These are phyloP conservation scores for Microchrysa polita DNA, from an alignment of 2,888 invertebrate genomes.

Conservation along the genomic window DNA sequence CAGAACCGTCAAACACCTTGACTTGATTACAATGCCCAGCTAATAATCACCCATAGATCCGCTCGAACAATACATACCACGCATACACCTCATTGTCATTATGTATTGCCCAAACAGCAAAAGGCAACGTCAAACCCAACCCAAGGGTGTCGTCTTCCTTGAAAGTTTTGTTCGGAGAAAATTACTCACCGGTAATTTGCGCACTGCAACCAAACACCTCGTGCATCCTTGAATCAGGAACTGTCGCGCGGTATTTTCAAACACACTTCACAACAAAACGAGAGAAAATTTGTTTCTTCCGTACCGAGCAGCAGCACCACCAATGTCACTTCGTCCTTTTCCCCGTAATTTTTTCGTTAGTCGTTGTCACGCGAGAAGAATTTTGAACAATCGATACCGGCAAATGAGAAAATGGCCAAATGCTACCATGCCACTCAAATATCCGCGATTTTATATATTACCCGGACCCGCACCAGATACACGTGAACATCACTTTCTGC, in stretches of 20 bases:
- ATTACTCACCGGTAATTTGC: conserved; percentile 37
- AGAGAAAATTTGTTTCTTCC: no score
- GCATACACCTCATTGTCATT: no score
- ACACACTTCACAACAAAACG: no score
- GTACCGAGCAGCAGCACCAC: not conserved
- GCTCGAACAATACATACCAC: no score
- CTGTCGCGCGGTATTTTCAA: not conserved
- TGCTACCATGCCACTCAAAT: not conserved
- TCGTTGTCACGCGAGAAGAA: no score
- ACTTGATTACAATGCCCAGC: no score
- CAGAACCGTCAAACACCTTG: no score
- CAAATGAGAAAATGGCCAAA: not conserved
- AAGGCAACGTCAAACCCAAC: not conserved
- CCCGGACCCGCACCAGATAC: not conserved
- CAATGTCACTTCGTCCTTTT: not conserved
- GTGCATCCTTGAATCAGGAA: conserved; percentile 24
- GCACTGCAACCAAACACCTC: conserved; percentile 17
- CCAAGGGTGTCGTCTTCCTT: not conserved
- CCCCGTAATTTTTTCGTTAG: no score
- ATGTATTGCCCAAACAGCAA: no score
- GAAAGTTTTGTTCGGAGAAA: not conserved
- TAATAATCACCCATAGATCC: no score
- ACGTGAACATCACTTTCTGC: not conserved
- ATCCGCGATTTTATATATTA: conserved; percentile 1
- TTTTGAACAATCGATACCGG: conserved; percentile 27